Conservation (phyloP, 2,888 invertebrate species). For the Cosmopolites sordidus region DNA sequence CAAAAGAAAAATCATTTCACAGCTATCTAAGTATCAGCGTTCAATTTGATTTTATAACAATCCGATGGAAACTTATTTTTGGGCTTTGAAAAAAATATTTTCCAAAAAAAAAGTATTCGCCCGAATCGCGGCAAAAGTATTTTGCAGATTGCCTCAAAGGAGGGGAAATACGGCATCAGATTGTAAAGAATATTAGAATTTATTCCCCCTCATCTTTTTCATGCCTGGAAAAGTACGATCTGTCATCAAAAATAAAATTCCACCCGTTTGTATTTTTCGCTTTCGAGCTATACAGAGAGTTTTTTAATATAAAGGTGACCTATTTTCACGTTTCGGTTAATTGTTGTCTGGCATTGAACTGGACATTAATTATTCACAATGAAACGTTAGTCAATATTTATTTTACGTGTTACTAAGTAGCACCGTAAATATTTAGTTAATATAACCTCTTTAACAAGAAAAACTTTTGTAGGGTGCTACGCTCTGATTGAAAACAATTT, state of each 20-base stretch:
- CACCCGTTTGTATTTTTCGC: not conserved
- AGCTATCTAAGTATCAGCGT: not conserved
- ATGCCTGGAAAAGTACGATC: slow-evolving; percentile 1
- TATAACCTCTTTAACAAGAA: too few species aligned
- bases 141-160: slow-evolving; percentile 1
- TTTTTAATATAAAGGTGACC: too few species aligned
- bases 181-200: slow-evolving; percentile 2
- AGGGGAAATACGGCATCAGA: not conserved
- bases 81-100: not conserved
- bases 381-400: too few species aligned
- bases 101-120: not conserved
- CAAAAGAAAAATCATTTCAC: too few species aligned
- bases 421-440: too few species aligned
- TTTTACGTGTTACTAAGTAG: too few species aligned
- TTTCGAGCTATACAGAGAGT: too few species aligned
- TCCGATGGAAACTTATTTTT: not conserved
- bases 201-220: slow-evolving; percentile 2
- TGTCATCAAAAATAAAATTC: slow-evolving; percentile 1
- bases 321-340: too few species aligned
- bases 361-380: too few species aligned
- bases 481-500: too few species aligned
- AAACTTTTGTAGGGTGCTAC: too few species aligned
- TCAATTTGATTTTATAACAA: not conserved
- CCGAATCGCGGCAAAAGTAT: not conserved
- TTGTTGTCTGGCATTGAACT: too few species aligned